Conservation (phyloP, 1,140 invertebrate species). For the Babylonia areolata region DNA sequence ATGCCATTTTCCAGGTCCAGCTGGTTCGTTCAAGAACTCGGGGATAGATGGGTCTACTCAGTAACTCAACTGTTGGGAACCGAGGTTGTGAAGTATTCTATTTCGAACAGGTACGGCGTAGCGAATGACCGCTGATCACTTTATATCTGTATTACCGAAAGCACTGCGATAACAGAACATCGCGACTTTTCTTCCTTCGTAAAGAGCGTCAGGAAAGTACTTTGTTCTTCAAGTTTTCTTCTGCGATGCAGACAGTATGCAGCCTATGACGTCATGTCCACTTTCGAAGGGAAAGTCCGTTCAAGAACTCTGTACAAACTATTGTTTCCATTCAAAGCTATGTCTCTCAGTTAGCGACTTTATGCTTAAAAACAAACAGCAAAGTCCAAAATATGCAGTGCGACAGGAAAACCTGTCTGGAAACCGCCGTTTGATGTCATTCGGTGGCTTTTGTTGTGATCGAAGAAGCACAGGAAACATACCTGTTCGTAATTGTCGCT, state of each 20-base stretch:
- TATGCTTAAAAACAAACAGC: background rate
- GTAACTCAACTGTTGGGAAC: background rate
- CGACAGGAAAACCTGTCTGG: background rate
- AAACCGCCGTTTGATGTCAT: background rate
- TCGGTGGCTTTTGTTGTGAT: too few relatives aligned
- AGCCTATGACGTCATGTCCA: constrained; percentile 11
- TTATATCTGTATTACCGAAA: background rate
- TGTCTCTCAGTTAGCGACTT: background rate
- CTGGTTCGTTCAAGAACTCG: too few relatives aligned
- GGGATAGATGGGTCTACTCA: background rate
- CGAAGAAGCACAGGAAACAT: background rate
- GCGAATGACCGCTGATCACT: background rate
- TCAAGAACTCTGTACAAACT: background rate
- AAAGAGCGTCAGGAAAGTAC: background rate
- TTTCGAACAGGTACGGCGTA: background rate
- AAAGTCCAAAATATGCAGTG: background rate
- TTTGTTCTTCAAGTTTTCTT: too few relatives aligned
- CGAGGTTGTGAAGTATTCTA: too few relatives aligned
- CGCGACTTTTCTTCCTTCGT: background rate
- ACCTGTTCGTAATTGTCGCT: background rate
- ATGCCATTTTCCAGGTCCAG: constrained; percentile 3
- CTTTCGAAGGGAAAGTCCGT: background rate
- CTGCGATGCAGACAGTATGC: too few relatives aligned
- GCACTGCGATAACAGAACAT: background rate
- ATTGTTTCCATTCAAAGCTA: background rate